Conservation (phyloP, 2,113 vertebrate species). For the Butorides virescens region DNA sequence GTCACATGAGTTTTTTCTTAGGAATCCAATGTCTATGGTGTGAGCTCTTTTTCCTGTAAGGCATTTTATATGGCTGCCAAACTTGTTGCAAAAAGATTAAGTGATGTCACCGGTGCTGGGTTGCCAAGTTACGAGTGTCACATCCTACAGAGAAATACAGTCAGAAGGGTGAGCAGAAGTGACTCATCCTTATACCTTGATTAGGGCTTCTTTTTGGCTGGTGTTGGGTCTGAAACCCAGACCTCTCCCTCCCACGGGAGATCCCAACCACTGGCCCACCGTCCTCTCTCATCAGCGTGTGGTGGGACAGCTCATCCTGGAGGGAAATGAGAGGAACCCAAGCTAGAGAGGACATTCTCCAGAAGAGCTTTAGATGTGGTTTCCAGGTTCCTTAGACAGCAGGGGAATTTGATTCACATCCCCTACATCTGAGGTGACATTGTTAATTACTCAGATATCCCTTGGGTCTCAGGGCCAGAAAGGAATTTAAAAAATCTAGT, state of each 20-base stretch:
- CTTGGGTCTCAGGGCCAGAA: neutral
- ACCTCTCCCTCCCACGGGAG: neutral
- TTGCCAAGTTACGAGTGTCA: conserved; percentile 44
- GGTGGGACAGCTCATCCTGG: neutral
- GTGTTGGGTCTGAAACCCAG: neutral
- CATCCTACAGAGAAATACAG: conserved; percentile 26
- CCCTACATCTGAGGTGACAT: neutral
- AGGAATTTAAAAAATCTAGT: neutral
- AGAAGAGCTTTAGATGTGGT: neutral
- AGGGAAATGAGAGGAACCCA: neutral
- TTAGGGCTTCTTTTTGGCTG: neutral
- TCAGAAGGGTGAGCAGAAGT: conserved; percentile 42
- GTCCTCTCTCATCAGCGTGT: accelerated
- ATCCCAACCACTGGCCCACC: neutral
- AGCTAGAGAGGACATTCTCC: neutral
- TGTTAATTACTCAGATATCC: neutral
- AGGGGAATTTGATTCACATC: neutral
- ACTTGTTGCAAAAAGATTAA: conserved; percentile 6
- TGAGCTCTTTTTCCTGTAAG: conserved; percentile 25
- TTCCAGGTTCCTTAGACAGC: neutral
- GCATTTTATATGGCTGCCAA: conserved; percentile 22
- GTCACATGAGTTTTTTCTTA: neutral
- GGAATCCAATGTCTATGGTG: neutral
- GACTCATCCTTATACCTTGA: neutral
- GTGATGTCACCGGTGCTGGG: conserved; percentile 6